Conservation (phyloP, 2,797 vertebrate genomes). For the Hemitrygon akajei region DNA sequence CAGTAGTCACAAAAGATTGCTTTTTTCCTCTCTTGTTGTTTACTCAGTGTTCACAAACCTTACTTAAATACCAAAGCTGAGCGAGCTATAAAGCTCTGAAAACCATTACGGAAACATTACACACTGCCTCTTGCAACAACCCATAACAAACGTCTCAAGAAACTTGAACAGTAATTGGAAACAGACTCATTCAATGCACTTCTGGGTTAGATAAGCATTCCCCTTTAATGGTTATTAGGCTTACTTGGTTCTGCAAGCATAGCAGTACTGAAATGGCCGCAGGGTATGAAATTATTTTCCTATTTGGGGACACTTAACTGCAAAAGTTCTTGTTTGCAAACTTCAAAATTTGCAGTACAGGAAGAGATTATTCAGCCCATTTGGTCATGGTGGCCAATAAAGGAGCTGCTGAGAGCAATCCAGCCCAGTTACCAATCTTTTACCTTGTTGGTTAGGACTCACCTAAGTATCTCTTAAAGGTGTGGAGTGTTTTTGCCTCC, state of each 20-base stretch:
- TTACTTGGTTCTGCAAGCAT: neutral
- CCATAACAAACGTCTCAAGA: neutral
- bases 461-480: no score
- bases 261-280: neutral
- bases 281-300: neutral
- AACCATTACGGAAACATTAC: constrained; percentile 29
- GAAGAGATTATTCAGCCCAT: no score
- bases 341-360: no score
- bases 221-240: neutral
- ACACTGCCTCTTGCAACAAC: constrained; percentile 20
- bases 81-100: neutral
- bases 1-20: neutral
- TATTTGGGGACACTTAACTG: neutral
- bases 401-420: no score
- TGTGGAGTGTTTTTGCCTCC: no score
- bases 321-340: neutral
- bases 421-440: no score
- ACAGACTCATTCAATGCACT: neutral
- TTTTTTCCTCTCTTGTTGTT: neutral
- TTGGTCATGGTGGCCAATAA: no score
- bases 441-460: no score
- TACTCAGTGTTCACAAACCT: constrained; percentile 13
- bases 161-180: constrained; percentile 10
- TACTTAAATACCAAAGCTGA: neutral
- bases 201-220: constrained; percentile 6